Base-by-base conservation (phyloP, 2,113 vertebrate species). In the Dipodomys merriami region DNA sequence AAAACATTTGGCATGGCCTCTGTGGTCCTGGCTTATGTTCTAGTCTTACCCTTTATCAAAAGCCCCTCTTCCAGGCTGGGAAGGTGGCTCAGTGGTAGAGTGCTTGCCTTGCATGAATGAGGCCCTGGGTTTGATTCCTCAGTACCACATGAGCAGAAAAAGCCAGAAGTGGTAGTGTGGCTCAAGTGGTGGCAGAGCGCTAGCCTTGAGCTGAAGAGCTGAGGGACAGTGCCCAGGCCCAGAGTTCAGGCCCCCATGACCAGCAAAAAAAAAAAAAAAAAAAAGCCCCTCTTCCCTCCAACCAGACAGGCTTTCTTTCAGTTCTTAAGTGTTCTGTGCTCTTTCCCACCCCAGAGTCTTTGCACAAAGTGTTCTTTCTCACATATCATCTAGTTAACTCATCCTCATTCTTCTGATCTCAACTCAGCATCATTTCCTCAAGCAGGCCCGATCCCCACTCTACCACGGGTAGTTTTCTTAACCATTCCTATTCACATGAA, bases 331-430 rank as follows among this genome's bases (percentile, higher is more conserved):
- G 39, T 74, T 79, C 46, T 49, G 5, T 81, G 79, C 27, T 46
- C 8, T 2, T 68, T 35, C 2, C 8, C 22, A 33, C 71, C 19
- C 46, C 87, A 93, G 27, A 69, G 69, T 29, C 78, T 95, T 90
- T 78, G 49, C 53, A 78, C 27, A 44, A 60, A 94, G 73, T 72
- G 25, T 62, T 89, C 18, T 35, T 87, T 77, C 64, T 71, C 64
- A 46, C 64, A 67, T 30, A 90, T 69, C 83, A 77, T 3, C 64
- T 53, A 91, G 44, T 80, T 93, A 94, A 79, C 46, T 65, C 87
- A 57, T 64, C 81, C 15, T 85, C 44, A 82, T 79, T 62, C 57
- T 88, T 91, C 57, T 88, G 68, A 88, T 27, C 11, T 57, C 53
- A 57, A 57, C 53, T 57, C 53, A 57, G 15, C 81, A 64, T 74